Evolutionary conservation across 2,888 invertebrate species (phyloP).

Genomic region (Caenorhabditis sulstoni): DNA sequence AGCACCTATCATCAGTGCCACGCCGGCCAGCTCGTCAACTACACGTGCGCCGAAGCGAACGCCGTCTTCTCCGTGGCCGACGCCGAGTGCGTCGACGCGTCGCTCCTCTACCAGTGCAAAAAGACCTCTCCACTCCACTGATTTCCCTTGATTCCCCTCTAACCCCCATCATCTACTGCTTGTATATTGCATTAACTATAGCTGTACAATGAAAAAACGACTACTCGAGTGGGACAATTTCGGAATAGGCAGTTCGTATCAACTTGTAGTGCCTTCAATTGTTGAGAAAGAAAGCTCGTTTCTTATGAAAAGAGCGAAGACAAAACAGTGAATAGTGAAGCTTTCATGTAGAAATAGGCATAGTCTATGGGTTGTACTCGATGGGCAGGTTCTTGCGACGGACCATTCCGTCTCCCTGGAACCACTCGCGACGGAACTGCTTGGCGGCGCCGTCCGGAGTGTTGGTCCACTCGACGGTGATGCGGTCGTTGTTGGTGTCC

Average conservation of each 20-base stretch:
- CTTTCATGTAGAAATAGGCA: too few species aligned
- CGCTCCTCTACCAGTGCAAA: conserved; percentile 33
- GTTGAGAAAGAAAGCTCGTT: too few species aligned
- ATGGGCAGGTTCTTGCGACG: conserved; percentile 69
- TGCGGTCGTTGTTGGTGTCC: conserved; percentile 56
- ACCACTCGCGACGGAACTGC: conserved; percentile 74
- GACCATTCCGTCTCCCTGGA: conserved; percentile 73
- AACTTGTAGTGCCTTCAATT: too few species aligned
- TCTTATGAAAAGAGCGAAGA: too few species aligned
- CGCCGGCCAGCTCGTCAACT: conserved; percentile 17
- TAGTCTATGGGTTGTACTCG: conserved; percentile 62
- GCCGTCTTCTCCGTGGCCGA: conserved; percentile 40
- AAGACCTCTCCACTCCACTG: neutral
- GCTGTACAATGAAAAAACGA: too few species aligned
- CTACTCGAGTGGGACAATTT: too few species aligned
- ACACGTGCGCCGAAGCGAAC: conserved; percentile 28
- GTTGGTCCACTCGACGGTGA: conserved; percentile 67
- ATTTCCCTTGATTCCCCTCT: too few species aligned
- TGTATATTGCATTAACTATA: too few species aligned
- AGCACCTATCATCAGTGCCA: conserved; percentile 31
- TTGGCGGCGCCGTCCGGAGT: conserved; percentile 73
- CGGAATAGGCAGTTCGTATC: too few species aligned
- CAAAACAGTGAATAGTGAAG: too few species aligned
- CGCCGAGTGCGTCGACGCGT: conserved; percentile 39
- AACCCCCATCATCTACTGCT: too few species aligned